Evolutionary conservation across 2,113 vertebrate genomes (phyloP), one percentile per base, ranked within the genome.

Genomic region (Hippoglossus stenolepis): DNA sequence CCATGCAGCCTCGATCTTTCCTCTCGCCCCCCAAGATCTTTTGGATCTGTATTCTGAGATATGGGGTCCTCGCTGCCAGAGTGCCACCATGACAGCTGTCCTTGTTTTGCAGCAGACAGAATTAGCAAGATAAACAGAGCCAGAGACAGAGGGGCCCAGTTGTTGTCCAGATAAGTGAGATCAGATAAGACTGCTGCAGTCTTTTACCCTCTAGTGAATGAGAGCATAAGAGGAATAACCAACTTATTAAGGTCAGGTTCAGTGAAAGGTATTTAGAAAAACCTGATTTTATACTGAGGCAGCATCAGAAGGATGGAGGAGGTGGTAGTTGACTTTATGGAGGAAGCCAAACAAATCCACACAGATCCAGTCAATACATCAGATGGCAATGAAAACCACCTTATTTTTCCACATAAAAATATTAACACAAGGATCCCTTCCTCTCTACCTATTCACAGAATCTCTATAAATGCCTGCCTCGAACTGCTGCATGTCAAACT

Each of bases 71-170:
- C 14, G 59, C 56, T 73, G 74, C 67, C 83, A 85, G 73, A 65
- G 60, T 64, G 78, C 67, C 65, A 73, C 28, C 78, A 64, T 74
- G 73, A 85, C 91, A 93, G 92, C 90, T 91, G 92, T 82, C 75
- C 38, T 68, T 78, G 81, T 61, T 86, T 61, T 80, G 79, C 66
- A 75, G 56, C 64, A 69, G 86, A 89, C 76, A 85, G 82, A 92
- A 88, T 93, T 92, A 89, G 85, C 69, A 40, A 60, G 84, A 86
- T 90, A 86, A 87, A 88, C 53, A 43, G 15, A 72, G 75, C 67
- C 80, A 75, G 70, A 78, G 86, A 90, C 90, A 83, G 78, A 87
- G 73, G 66, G 79, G 85, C 69, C 82, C 67, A 72, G 72, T 73
- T 77, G 82, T 83, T 79, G 75, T 84, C 82, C 77, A 70, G 85